Evolutionary conservation across 2,797 vertebrate genomes (phyloP).

Genomic region (Myotis daubentonii): DNA sequence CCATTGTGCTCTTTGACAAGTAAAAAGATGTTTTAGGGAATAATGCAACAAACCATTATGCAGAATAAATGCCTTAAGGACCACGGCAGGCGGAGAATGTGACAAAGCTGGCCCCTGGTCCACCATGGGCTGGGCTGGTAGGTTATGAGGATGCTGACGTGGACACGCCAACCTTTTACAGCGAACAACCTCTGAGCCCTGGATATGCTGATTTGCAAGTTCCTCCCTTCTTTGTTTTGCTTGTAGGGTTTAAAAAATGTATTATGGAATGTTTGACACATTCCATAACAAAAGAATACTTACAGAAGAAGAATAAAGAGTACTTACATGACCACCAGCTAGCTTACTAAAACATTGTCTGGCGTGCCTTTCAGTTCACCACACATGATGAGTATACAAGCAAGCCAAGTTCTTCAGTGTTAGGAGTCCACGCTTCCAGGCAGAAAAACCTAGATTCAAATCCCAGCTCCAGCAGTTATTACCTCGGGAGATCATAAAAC

Average conservation of each 20-base stretch:
- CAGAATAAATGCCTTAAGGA: not conserved
- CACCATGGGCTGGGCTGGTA: not conserved
- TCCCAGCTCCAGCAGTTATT: not conserved
- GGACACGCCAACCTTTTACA: not conserved
- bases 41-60: not conserved
- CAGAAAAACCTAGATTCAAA: not conserved
- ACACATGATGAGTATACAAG: not conserved
- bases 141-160: accelerated
- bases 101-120: too few relatives aligned
- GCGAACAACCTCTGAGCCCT: not conserved
- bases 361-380: constrained; percentile 2
- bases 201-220: not conserved
- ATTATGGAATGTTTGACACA: constrained; percentile 35
- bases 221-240: constrained; percentile 38
- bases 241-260: not conserved
- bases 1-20: not conserved
- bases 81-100: not conserved
- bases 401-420: constrained; percentile 28
- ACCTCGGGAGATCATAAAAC: not conserved
- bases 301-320: not conserved
- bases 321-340: not conserved
- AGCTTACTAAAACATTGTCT: constrained; percentile 56
- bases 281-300: constrained; percentile 24
- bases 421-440: not conserved
- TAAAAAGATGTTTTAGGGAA: not conserved